Evolutionary conservation across 1,140 invertebrate species (phyloP), one percentile per base, ranked within the genome.

Genomic region (Glossosoma conforme): DNA sequence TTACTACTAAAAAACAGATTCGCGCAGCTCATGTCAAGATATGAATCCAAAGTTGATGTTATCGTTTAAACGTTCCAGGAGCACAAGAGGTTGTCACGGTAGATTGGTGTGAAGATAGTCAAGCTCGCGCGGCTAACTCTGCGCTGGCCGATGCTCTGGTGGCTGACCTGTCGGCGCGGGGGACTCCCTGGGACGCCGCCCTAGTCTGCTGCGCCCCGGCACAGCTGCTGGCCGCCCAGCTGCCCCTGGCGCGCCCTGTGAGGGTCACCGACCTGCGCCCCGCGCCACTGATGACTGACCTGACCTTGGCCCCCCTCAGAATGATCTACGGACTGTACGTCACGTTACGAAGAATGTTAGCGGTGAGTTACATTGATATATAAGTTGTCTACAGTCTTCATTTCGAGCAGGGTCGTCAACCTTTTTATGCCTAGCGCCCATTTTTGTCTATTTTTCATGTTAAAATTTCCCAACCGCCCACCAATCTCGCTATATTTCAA

Each of bases 51-150:
- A 28, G 24, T 37, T 37, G 11, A 14, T 14, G n/a, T n/a, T n/a
- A n/a, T n/a, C n/a, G n/a, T n/a, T n/a, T n/a, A n/a, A n/a, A n/a
- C n/a, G n/a, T 25, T 38, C 0, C 36, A 58, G 56, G 56, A 17
- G 51, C 56, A 9, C 35, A 49, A 33, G 56, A 58, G 3, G 56
- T 51, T 2, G 19, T 58, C 30, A 51, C 48, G 2, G 51, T 53
- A 6, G 56, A 58, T 25, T 58, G 56, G 56, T 54, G 52, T 33
- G 56, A 54, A 5, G 56, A 54, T 13, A 33, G 14, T 11, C 22
- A 17, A 1, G 38, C 28, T 20, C 30, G 42, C 24, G 47, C 37
- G 14, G 47, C 46, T 11, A 58, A 58, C 30, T 11, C 33, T 3
- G 42, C 50, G n/a, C 36, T 54, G 13, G 33, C 35, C 32, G 32